Conservation (phyloP, 2,888 invertebrate species). For the Polyploca ridens region DNA sequence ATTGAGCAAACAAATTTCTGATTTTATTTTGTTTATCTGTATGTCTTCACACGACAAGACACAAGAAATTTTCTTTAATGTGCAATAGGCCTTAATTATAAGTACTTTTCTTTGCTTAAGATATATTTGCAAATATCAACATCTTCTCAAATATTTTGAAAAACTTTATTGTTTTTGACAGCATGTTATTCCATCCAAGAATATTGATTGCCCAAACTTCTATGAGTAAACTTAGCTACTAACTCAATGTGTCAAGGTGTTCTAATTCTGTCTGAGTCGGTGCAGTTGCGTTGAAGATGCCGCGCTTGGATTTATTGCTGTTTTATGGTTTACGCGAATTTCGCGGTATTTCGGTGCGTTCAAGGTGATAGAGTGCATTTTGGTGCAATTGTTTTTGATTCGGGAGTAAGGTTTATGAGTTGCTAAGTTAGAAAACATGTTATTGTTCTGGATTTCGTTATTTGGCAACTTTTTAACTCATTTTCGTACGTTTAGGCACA, state of each 20-base stretch:
- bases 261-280: constrained; percentile 52
- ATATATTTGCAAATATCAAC: not conserved
- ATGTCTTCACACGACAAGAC: too few relatives aligned
- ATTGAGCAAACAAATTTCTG: too few relatives aligned
- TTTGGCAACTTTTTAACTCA: too few relatives aligned
- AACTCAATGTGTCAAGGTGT: constrained; percentile 70
- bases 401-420: too few relatives aligned
- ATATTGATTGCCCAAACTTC: constrained; percentile 23
- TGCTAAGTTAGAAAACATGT: too few relatives aligned
- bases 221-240: constrained; percentile 10
- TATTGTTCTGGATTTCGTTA: too few relatives aligned
- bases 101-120: too few relatives aligned
- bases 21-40: too few relatives aligned
- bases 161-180: not conserved
- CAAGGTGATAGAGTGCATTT: constrained; percentile 6
- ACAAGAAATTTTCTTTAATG: too few relatives aligned
- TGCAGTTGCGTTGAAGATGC: constrained; percentile 26
- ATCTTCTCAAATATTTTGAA: constrained; percentile 17
- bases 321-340: constrained; percentile 22
- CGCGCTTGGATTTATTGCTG: constrained; percentile 25
- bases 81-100: too few relatives aligned
- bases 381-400: not conserved
- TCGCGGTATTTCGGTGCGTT: constrained; percentile 10
- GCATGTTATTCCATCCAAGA: constrained; percentile 17
- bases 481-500: too few relatives aligned